Percentiles rank a stretch among this genome's conserved stretches.
Conservation (phyloP, 2,113 vertebrate species). For the Canis aureus region DNA sequence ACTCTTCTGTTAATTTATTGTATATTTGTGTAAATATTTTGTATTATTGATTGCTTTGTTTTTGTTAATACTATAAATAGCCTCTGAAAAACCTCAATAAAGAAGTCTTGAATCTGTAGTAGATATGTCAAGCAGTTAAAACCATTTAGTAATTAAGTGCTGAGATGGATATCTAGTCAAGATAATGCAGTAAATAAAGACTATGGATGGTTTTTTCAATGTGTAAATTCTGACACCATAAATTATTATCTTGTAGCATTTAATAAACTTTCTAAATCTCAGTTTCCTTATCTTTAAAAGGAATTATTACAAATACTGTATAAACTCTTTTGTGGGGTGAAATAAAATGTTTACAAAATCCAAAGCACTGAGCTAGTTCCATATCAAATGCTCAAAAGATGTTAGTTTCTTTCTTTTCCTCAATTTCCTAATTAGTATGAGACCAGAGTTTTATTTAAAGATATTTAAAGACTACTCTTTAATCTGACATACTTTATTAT, state of each 20-base stretch:
- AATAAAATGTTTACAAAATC: constrained; percentile 6
- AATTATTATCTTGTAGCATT: neutral
- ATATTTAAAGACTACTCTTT: neutral
- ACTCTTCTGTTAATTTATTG: neutral
- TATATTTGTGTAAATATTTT: neutral
- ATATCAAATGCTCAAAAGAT: neutral
- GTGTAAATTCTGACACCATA: neutral
- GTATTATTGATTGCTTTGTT: neutral
- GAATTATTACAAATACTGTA: neutral
- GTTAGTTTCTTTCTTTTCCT: neutral
- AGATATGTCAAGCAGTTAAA: neutral
- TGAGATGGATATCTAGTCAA: neutral
- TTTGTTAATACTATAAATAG: neutral
- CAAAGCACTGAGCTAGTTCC: neutral
- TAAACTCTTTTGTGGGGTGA: neutral
- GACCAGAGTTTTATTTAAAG: neutral
- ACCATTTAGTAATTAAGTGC: neutral
- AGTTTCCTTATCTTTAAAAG: neutral
- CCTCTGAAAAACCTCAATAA: neutral
- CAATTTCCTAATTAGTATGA: neutral
- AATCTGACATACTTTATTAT: neutral
- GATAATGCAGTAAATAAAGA: neutral
- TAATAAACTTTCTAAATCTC: neutral
- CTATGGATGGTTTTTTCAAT: neutral
- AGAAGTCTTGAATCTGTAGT: neutral